A percentile compares a stretch with the other conserved stretches of the same genome.
Evolutionary conservation across 2,888 invertebrate species (phyloP).

Genomic region (Drosophila affinis): DNA sequence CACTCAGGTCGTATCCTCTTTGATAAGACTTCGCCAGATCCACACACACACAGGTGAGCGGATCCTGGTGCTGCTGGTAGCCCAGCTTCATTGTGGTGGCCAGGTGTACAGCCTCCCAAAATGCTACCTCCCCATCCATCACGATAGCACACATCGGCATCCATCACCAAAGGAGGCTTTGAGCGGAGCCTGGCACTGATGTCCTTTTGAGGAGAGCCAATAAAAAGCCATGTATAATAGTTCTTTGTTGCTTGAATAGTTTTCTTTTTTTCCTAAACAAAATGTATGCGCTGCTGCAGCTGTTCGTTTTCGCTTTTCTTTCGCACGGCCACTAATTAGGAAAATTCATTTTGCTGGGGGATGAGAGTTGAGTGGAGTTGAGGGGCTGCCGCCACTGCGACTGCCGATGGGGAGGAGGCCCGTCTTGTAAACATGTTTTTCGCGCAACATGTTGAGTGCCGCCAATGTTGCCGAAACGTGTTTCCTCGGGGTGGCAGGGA

Average conservation of each 20-base stretch:
- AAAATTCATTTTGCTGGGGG: conserved; percentile 39
- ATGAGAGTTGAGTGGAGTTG: conserved; percentile 1
- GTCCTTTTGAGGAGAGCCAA: too few relatives aligned
- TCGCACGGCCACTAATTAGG: conserved; percentile 73
- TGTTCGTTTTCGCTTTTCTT: conserved; percentile 68
- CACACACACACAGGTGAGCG: too few relatives aligned
- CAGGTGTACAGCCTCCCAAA: too few relatives aligned
- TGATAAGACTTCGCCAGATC: too few relatives aligned
- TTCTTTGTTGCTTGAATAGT: not conserved
- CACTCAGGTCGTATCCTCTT: too few relatives aligned
- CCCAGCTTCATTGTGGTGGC: too few relatives aligned
- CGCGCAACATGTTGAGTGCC: conserved; percentile 26
- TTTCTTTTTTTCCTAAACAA: not conserved
- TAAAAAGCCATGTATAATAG: too few relatives aligned
- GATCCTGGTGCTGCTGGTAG: too few relatives aligned
- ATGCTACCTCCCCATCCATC: too few relatives aligned
- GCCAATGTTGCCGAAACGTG: conserved; percentile 54
- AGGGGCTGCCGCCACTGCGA: not conserved
- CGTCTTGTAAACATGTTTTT: conserved; percentile 38
- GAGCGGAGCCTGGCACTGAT: too few relatives aligned
- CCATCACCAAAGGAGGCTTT: too few relatives aligned
- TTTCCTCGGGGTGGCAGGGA: conserved; percentile 29
- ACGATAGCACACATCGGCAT: too few relatives aligned
- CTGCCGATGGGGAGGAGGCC: not conserved
- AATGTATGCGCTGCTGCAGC: not conserved